Evolutionary conservation across 2,797 vertebrate genomes (phyloP).

Genomic region (Halcyon badia): DNA sequence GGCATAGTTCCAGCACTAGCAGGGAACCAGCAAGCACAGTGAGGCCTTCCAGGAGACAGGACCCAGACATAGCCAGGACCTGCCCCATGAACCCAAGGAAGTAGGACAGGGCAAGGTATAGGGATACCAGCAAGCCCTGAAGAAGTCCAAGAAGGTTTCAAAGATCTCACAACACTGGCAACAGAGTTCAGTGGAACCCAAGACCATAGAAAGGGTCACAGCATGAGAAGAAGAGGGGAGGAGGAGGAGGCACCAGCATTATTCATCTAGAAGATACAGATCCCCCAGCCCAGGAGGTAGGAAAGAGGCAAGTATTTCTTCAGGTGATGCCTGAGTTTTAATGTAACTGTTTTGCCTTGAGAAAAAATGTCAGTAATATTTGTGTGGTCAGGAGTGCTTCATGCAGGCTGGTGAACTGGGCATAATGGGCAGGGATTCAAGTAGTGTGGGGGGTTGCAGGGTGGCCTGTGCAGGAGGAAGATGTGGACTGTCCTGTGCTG

Average conservation of each 20-base stretch:
- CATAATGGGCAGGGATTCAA: background rate
- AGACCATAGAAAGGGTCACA: background rate
- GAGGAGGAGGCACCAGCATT: background rate
- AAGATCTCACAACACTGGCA: background rate
- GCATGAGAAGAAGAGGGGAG: background rate
- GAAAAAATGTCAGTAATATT: background rate
- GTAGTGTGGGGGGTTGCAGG: background rate
- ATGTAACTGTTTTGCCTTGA: background rate
- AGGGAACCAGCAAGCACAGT: background rate
- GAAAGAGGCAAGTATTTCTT: background rate
- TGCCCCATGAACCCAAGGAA: background rate
- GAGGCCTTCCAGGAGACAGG: background rate
- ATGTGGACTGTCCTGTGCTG: background rate
- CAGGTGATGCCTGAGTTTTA: background rate
- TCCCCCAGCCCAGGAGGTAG: background rate
- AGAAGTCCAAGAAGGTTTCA: background rate
- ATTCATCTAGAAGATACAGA: background rate
- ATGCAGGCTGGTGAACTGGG: background rate
- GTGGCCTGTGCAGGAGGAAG: background rate
- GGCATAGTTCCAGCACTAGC: background rate
- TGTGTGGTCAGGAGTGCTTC: background rate
- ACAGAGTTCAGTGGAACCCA: background rate
- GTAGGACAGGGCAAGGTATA: background rate
- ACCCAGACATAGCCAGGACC: background rate
- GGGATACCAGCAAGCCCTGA: background rate